These are phyloP conservation scores for Musca domestica DNA, from an alignment of 1,140 invertebrate genomes.

Conservation along the genomic window DNA sequence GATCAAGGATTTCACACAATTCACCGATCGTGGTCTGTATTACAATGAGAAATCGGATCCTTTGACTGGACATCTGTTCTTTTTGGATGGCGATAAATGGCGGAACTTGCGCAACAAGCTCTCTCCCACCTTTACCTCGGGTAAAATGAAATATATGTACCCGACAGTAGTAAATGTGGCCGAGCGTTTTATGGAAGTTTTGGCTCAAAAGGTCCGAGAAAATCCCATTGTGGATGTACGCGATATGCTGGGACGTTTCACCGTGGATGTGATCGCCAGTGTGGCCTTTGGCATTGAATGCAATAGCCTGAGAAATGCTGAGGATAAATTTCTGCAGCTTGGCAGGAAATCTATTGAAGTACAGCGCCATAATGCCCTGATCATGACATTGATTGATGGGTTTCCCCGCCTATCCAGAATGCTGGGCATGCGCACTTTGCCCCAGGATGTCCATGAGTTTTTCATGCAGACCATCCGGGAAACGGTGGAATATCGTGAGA, in stretches of 20 bases:
- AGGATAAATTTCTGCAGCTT: conserved; percentile 55
- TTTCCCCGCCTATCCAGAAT: conserved; percentile 30
- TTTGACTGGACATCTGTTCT: conserved; percentile 57
- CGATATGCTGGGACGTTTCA: conserved; percentile 56
- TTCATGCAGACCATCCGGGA: conserved; percentile 54
- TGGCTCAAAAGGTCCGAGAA: conserved; percentile 26
- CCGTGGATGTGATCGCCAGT: conserved; percentile 63
- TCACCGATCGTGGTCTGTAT: conserved; percentile 56
- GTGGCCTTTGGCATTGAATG: conserved; percentile 62
- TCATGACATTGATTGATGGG: conserved; percentile 28
- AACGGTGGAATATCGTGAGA: conserved; percentile 55
- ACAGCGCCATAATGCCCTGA: conserved; percentile 25
- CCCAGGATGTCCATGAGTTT: conserved; percentile 55
- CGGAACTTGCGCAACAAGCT: conserved; percentile 60
- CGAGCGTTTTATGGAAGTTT: conserved; percentile 17
- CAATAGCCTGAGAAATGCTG: conserved; percentile 57
- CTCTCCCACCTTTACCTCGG: conserved; percentile 64
- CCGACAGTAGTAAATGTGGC: conserved; percentile 55
- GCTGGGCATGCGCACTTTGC: conserved; percentile 31
- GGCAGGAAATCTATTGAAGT: conserved; percentile 35
- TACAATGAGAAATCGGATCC: conserved; percentile 56
- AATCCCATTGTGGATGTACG: conserved; percentile 39
- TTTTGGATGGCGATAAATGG: conserved; percentile 60
- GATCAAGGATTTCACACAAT: conserved; percentile 60
- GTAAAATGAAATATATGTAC: conserved; percentile 63